phyloP scores from a whole-genome alignment of 2,888 invertebrate genomes.

The Netelia fuscicornis region DNA sequence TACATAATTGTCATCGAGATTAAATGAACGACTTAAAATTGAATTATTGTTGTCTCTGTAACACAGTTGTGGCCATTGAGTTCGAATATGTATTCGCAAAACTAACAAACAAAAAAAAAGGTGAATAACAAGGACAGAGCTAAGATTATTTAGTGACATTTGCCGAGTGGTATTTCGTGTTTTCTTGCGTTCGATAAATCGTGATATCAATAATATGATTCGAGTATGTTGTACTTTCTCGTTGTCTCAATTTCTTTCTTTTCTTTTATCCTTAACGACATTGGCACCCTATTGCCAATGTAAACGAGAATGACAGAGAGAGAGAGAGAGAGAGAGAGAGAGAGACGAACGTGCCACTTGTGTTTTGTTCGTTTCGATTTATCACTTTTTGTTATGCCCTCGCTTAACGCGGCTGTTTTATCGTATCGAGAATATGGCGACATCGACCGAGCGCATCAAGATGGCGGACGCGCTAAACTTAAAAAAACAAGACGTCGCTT shows the following conservation, averaged over 20 bases:
- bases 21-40: not conserved
- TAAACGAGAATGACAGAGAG: not conserved
- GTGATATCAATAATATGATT: conserved; percentile 13
- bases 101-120: not conserved
- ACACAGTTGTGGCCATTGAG: not conserved
- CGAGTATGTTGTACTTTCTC: not conserved
- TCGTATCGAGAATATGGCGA: conserved; percentile 45
- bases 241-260: conserved; percentile 20
- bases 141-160: not conserved
- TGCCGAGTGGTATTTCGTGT: not conserved
- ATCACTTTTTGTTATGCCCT: conserved; percentile 26
- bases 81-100: not conserved
- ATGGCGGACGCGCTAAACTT: conserved; percentile 25
- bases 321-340: not conserved
- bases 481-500: conserved; percentile 5
- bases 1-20: not conserved
- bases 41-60: not conserved
- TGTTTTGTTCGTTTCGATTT: conserved; percentile 26
- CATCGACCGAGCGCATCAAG: conserved; percentile 2
- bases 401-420: not conserved
- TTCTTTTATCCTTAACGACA: conserved; percentile 14
- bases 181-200: conserved; percentile 22
- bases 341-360: conserved; percentile 7
- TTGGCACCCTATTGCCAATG: not conserved
- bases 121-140: not conserved